Conservation (phyloP, 2,113 vertebrate species). For the Pelecanoides urinatrix region DNA sequence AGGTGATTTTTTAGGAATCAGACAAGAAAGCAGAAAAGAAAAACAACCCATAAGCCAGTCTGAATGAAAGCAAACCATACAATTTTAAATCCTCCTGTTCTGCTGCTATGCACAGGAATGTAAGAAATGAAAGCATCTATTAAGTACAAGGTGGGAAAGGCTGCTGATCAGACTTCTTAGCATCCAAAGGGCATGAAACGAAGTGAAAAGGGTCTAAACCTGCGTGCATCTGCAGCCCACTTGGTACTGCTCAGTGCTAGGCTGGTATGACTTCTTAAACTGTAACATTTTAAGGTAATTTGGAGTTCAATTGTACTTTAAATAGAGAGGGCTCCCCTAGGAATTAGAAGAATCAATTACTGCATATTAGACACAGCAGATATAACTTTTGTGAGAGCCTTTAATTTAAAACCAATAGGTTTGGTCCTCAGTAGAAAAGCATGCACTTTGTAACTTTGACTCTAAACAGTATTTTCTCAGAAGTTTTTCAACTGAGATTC, state of each 20-base stretch:
- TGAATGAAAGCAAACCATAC: neutral
- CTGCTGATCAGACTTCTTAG: neutral
- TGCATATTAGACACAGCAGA: neutral
- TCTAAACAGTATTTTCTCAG: neutral
- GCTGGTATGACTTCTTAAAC: constrained; percentile 19
- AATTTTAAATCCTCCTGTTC: neutral
- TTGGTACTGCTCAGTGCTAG: neutral
- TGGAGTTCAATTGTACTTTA: constrained; percentile 49
- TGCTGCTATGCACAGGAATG: neutral
- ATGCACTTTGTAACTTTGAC: neutral
- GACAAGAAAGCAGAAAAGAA: constrained; percentile 32
- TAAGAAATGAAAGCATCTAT: neutral
- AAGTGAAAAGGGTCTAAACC: neutral
- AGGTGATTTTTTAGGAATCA: constrained; percentile 9
- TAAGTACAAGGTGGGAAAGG: neutral
- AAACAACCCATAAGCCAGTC: neutral
- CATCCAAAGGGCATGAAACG: neutral
- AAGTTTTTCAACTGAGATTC: neutral
- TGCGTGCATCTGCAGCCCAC: neutral
- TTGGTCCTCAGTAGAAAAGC: constrained; percentile 7
- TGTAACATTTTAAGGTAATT: constrained; percentile 23
- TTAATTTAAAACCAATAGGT: constrained; percentile 51
- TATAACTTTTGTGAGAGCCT: constrained; percentile 39
- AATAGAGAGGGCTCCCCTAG: constrained; percentile 16
- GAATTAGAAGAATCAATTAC: constrained; percentile 49